Percentiles rank a stretch among this genome's conserved stretches.
phyloP scores from a whole-genome alignment of 1,140 invertebrate genomes.

The Drosophila jambulina region DNA sequence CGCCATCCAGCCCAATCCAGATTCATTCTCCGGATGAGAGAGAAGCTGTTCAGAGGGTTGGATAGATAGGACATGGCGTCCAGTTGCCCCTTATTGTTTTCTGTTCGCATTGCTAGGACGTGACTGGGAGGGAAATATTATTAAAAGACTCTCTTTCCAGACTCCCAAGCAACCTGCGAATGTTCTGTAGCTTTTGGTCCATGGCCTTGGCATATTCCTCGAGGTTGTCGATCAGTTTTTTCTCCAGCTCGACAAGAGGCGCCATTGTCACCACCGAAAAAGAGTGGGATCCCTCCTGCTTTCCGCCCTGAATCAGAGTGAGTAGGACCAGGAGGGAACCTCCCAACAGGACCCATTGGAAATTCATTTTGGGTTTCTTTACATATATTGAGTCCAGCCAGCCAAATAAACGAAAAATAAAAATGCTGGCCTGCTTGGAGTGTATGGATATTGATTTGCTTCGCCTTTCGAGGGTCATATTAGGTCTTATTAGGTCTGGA shows the following conservation, averaged over 20 bases:
- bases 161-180: conserved; percentile 39
- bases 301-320: conserved; percentile 89
- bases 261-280: conserved; percentile 95
- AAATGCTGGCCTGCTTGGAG: not conserved
- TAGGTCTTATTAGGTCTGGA: not conserved
- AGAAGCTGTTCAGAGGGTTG: conserved; percentile 59
- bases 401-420: not conserved
- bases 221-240: conserved; percentile 92
- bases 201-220: conserved; percentile 89
- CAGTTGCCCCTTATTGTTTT: conserved; percentile 91
- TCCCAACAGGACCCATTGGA: conserved; percentile 86
- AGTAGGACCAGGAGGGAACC: not conserved
- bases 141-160: conserved; percentile 87
- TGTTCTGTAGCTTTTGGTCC: conserved; percentile 37
- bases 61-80: conserved; percentile 68
- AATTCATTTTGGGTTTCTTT: not conserved
- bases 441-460: conserved; percentile 85
- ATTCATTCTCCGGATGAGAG: conserved; percentile 58
- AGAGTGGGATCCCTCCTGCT: conserved; percentile 2
- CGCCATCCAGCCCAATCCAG: conserved; percentile 59
- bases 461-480: conserved; percentile 66
- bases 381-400: not conserved
- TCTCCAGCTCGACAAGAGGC: conserved; percentile 93
- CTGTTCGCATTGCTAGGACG: conserved; percentile 86
- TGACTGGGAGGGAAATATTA: conserved; percentile 18